These are phyloP conservation scores for Phrynocephalus forsythii DNA, from an alignment of 2,797 vertebrate species.

Conservation along the genomic window DNA sequence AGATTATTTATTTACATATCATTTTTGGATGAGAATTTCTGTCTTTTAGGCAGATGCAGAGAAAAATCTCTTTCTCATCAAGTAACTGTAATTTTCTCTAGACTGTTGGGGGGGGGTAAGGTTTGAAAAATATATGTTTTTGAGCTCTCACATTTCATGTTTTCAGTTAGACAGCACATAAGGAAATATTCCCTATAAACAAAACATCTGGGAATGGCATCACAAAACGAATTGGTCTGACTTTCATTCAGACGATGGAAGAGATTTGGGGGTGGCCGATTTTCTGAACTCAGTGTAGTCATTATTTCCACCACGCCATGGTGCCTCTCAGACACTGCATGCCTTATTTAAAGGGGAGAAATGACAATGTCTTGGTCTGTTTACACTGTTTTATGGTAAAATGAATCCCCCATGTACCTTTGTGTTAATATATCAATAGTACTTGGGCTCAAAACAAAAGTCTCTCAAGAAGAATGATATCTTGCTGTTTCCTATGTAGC, in stretches of 20 bases:
- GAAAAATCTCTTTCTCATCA: conserved; percentile 80
- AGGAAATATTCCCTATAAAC: conserved; percentile 77
- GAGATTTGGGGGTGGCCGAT: conserved; percentile 60
- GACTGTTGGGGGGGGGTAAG: conserved; percentile 45
- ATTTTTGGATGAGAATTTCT: conserved; percentile 82
- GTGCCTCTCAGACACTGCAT: conserved; percentile 25
- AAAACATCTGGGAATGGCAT: conserved; percentile 77
- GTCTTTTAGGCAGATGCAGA: conserved; percentile 82
- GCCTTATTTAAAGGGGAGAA: conserved; percentile 25
- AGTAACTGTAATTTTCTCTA: conserved; percentile 75
- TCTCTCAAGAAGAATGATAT: neutral
- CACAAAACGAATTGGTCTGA: conserved; percentile 65
- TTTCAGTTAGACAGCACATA: conserved; percentile 76
- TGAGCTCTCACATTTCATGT: conserved; percentile 73
- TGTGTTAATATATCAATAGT: neutral
- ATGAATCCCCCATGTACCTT: neutral
- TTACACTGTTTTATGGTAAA: neutral
- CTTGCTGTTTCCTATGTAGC: neutral
- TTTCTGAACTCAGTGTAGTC: conserved; percentile 56
- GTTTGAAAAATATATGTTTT: conserved; percentile 51
- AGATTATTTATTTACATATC: conserved; percentile 87
- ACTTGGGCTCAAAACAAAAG: neutral
- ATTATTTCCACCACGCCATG: conserved; percentile 55
- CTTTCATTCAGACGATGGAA: conserved; percentile 73
- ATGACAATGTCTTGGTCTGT: conserved; percentile 1